phyloP scores from a whole-genome alignment of 2,113 vertebrate species.

The Cyprinodon tularosa region DNA sequence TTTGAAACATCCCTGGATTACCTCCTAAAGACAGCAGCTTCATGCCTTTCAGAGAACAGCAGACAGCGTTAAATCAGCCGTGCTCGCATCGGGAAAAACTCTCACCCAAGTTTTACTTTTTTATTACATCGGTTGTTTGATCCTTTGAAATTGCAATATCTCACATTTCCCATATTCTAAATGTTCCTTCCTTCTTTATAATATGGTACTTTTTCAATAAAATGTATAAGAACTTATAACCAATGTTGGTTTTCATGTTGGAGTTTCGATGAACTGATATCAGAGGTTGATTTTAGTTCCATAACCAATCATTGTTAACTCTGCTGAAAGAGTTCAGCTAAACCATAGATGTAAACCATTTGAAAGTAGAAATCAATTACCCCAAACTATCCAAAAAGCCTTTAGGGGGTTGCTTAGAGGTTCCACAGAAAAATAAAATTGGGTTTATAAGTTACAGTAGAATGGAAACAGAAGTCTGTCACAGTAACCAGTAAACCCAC shows the following conservation, averaged over 20 bases:
- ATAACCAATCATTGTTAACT: background rate
- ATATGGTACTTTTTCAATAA: background rate
- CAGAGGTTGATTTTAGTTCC: background rate
- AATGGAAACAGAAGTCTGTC: background rate
- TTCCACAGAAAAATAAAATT: background rate
- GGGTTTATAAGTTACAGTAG: background rate
- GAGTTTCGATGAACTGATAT: slow-evolving; percentile 23
- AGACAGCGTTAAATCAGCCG: slow-evolving; percentile 14
- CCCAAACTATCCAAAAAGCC: no score
- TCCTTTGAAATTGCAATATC: slow-evolving; percentile 10
- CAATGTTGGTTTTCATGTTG: background rate
- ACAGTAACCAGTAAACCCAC: background rate
- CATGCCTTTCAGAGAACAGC: slow-evolving; percentile 1
- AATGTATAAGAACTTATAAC: background rate
- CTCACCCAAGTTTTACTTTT: slow-evolving; percentile 11
- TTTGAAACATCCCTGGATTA: slow-evolving; percentile 92
- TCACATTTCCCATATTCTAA: background rate
- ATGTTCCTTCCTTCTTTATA: background rate
- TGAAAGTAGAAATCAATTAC: background rate
- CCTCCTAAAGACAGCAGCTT: slow-evolving; percentile 75
- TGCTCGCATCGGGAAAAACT: slow-evolving; percentile 40
- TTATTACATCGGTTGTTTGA: background rate
- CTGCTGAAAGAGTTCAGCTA: background rate
- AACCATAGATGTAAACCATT: background rate
- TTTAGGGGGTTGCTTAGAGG: background rate